phyloP scores from a whole-genome alignment of 2,113 vertebrate genomes.

The Toxotes chatareus region DNA sequence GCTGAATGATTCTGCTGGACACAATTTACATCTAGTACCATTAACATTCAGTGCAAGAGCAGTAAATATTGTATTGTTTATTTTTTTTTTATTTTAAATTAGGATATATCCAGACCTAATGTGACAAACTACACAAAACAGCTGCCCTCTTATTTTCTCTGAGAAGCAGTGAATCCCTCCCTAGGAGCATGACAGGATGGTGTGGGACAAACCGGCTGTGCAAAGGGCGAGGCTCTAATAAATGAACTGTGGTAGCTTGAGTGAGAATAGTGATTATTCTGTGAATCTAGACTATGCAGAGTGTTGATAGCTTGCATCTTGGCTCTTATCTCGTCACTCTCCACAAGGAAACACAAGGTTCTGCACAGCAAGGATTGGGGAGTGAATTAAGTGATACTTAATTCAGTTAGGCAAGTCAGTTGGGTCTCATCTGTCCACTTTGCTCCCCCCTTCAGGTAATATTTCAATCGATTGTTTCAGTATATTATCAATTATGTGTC shows the following conservation, averaged over 20 bases:
- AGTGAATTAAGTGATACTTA: background rate
- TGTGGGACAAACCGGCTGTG: background rate
- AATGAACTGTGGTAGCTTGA: background rate
- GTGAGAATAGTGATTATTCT: background rate
- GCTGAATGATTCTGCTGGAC: background rate
- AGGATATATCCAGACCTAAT: background rate
- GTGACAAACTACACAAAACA: background rate
- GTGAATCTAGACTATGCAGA: background rate
- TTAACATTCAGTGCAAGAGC: background rate
- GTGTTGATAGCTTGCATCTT: background rate
- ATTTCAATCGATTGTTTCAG: constrained; percentile 39
- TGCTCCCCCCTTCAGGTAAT: background rate
- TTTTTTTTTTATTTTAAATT: no score
- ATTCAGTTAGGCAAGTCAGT: background rate
- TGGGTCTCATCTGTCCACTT: constrained; percentile 8
- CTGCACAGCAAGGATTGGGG: background rate
- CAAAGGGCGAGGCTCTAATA: background rate
- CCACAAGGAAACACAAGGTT: background rate
- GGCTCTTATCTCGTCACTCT: background rate
- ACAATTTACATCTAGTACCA: background rate
- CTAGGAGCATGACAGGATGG: background rate
- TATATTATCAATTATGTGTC: constrained; percentile 33
- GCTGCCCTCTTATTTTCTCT: background rate
- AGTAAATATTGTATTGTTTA: background rate
- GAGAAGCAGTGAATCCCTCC: background rate